A percentile compares a stretch with the other conserved stretches of the same genome.
phyloP scores from a whole-genome alignment of 1,140 invertebrate genomes.

The Drosophila pruinosa region DNA sequence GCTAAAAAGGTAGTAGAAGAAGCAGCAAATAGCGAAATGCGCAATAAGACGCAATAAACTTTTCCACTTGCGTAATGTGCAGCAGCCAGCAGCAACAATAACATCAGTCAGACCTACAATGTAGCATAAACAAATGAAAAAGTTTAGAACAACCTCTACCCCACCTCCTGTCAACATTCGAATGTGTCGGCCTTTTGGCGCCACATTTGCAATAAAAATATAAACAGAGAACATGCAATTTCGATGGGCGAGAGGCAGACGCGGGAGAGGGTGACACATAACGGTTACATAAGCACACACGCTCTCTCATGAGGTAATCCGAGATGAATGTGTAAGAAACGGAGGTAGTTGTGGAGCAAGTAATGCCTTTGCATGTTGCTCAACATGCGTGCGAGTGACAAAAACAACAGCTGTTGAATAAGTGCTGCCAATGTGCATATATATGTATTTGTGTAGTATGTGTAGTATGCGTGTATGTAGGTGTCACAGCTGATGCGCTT shows the following conservation, averaged over 20 bases:
- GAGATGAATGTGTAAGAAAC: constrained; percentile 22
- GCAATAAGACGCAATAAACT: constrained; percentile 74
- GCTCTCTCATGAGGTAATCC: constrained; percentile 38
- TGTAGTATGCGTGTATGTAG: neutral
- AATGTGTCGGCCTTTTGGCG: constrained; percentile 55
- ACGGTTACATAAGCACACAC: constrained; percentile 39
- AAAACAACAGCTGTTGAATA: constrained; percentile 44
- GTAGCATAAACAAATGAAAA: constrained; percentile 60
- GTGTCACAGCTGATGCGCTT: constrained; percentile 18
- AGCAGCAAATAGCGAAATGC: constrained; percentile 42
- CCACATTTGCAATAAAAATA: constrained; percentile 66
- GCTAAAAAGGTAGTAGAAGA: constrained; percentile 28
- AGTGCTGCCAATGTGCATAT: neutral
- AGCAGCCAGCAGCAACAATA: constrained; percentile 5
- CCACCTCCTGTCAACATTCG: neutral
- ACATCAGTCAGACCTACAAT: constrained; percentile 55
- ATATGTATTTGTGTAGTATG: neutral
- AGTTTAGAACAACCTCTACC: constrained; percentile 47
- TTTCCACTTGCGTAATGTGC: constrained; percentile 64
- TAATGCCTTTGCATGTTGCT: constrained; percentile 22
- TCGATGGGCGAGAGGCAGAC: neutral
- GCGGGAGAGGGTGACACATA: constrained; percentile 21
- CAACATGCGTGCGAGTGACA: constrained; percentile 20
- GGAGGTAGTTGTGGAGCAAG: neutral
- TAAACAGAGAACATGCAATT: constrained; percentile 50